Base-by-base conservation (phyloP, 2,888 invertebrate genomes). In the Euphydryas editha region DNA sequence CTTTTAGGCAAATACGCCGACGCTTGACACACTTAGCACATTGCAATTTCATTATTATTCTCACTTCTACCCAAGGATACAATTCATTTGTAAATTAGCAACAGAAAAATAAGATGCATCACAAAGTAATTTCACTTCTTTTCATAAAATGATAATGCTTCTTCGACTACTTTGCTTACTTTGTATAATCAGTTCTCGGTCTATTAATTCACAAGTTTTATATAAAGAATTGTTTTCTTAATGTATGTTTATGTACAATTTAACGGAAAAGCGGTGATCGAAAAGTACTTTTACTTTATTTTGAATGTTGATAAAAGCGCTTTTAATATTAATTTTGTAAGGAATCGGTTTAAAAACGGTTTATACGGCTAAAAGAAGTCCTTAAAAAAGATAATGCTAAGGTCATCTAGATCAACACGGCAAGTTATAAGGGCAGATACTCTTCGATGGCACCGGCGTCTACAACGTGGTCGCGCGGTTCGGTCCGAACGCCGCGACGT, bases 1-100 rank as follows among this genome's bases (percentile, higher is more conserved):
- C 55, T 60, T 56, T 60, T 65, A 56, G 39, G 59, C 37, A 56
- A 24, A 60, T 46, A 54, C 54, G 36, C 54, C 36, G 5, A 42
- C 36, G 72, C 78, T 75, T 72, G 74, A 70, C 76, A 74, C 75
- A 83, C 80, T 65, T 67, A 13, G 36, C 7, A 37, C 17, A 54
- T 54, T 36, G 51, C 20, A 59, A 62, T 57, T 62, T 61, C 42
- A 59, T 68, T 61, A 58, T 61, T 56, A 62, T 58, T 66, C 57
- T 49, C 62, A 62, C 56, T 21, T 62, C 42, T 59, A 11, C 44
- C 21, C 1, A 36, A 36, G 54, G 36, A 18, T 54, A 30, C 36
- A 10, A 54, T 36, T 36, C 17, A 54, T 54, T 18, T 36, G 54
- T 18, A 18, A 54, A 11, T 36, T 36, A 21, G 21, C 36, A 54